Evolutionary conservation across 2,113 vertebrate species (phyloP).

Genomic region (Paralichthys olivaceus): DNA sequence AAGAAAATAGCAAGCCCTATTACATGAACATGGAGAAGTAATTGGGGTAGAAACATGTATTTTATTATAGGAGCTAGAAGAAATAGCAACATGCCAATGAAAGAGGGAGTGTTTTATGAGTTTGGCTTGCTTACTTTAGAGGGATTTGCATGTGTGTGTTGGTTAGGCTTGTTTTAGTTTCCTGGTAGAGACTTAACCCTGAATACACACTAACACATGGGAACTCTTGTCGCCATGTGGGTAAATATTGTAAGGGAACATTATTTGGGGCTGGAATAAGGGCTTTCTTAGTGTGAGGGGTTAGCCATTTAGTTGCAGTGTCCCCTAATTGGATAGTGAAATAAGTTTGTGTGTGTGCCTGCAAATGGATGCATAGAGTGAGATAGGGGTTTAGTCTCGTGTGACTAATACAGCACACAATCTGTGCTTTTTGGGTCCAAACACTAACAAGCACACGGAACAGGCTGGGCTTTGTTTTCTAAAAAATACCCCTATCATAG

Average conservation of each 20-base stretch:
- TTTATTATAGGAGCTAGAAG: slow-evolving; percentile 56
- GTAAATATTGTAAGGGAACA: background rate
- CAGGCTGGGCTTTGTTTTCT: slow-evolving; percentile 17
- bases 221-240: background rate
- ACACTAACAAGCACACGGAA: slow-evolving; percentile 47
- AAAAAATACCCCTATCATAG: slow-evolving; percentile 1
- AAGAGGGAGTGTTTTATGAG: slow-evolving; percentile 65
- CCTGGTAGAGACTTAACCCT: background rate
- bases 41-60: slow-evolving; percentile 49
- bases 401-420: slow-evolving; percentile 67
- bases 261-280: slow-evolving; percentile 5
- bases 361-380: background rate
- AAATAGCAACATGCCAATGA: slow-evolving; percentile 69
- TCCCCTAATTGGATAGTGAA: background rate
- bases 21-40: slow-evolving; percentile 68
- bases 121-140: slow-evolving; percentile 55
- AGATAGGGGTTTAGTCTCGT: slow-evolving; percentile 47
- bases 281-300: too few species aligned
- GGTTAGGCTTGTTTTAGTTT: background rate
- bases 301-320: background rate
- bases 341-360: background rate
- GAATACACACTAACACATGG: background rate
- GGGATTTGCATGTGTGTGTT: slow-evolving; percentile 38
- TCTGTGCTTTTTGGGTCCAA: slow-evolving; percentile 47
- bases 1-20: slow-evolving; percentile 70